Base-by-base conservation (phyloP, 1,140 invertebrate genomes). In the Archivesica marissinica region DNA sequence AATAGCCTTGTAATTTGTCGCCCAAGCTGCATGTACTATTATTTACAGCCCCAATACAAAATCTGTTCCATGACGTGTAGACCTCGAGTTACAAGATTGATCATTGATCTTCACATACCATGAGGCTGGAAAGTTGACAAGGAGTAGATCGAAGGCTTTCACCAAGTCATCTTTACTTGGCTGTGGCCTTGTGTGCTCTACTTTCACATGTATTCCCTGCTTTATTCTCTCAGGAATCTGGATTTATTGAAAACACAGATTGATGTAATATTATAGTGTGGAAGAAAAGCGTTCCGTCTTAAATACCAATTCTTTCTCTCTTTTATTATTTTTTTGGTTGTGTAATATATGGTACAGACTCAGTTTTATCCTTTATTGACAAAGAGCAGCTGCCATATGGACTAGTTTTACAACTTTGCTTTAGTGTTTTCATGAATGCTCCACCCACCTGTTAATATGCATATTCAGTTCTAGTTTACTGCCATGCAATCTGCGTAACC, bases 81-180 rank as follows among this genome's bases (percentile, higher is more conserved):
- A 3, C 59, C 59, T 20, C 35, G 3, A 23, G 9, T 41, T 39
- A 52, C 70, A 90, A 90, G 89, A 91, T 91, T 91, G 90, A 90
- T 90, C 90, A 91, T 90, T 85, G 44, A 74, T 79, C 54, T 47
- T 4, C 28, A 61, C 28, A 61, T 39, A 75, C 86, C 88, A 91
- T 89, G 90, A 91, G 90, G 90, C 90, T 91, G 90, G 90, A 90
- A 91, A 91, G 90, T 85, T 77, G 52, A 56, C 56, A 50, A 35
- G 35, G n/a, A 50, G 77, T 72, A 72, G 41, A 66, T 50, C 28
- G 13, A 47, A 20, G 47, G 77, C 56, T 78, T 25, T 54, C 59
- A 59, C 77, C 54, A 66, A 50, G 56, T 79, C 0, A 28, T 13
- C 44, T 15, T 23, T 64, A 66, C 77, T 79, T 68, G 77, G 25